Evolutionary conservation across 2,888 invertebrate species (phyloP), one percentile per base, ranked within the genome.

Genomic region (Leptura quadrifasciata): DNA sequence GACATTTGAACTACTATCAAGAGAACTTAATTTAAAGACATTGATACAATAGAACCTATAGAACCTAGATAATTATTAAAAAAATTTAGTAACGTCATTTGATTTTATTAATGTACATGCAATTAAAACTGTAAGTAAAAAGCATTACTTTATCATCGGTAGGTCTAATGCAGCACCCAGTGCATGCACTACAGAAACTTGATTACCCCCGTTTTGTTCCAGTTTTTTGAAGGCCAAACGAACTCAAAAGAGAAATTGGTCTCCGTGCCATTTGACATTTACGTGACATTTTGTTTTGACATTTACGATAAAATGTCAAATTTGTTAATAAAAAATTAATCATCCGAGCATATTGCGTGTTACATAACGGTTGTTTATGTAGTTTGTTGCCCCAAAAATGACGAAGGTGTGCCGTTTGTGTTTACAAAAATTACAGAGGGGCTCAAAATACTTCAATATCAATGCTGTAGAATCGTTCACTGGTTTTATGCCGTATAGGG

Each of bases 391-490:
- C 31, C 39, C 20, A 60, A 79, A 78, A 77, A 85, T 85, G 85
- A 82, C 84, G 78, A 86, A 86, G 83, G 85, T 86, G 78, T 86
- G 86, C 76, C 84, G 86, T 76, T 79, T 86, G 76, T 86, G 86
- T 76, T 81, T 86, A 64, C 76, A 79, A 47, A 82, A 78, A 76
- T 76, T 86, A 64, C 84, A 84, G 71, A 79, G 84, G 61, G 85
- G 83, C 64, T 82, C 84, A 24, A 85, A 85, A 79, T 85, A 84
- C 79, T 85, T 85, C 76, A 85, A 85, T 71, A 84, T 86, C 54
- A 86, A 86, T 74, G 85, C 85, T 52, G 85, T 85, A 52, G 86
- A 86, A 76, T 82, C 83, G 21, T 83, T 81, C 73, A 85, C 85
- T 20, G 86, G 86, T 52, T 86, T 86, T 67, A 86, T 86, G 86